These are phyloP conservation scores for Pterostichus madidus DNA, from an alignment of 2,888 invertebrate genomes.

Conservation along the genomic window DNA sequence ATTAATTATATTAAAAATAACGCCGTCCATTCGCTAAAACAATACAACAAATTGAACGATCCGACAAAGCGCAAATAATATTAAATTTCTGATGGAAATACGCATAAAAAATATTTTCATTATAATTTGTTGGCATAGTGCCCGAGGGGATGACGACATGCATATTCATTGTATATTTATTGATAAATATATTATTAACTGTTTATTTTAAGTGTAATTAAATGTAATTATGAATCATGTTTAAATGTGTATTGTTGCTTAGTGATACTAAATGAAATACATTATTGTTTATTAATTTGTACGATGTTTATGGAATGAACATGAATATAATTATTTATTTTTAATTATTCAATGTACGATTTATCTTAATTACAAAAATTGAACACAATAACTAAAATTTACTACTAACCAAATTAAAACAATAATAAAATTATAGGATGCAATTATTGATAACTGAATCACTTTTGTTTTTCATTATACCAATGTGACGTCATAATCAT, in stretches of 20 bases:
- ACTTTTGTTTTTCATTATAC: no score
- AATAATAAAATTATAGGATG: no score
- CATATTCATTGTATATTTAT: conserved; percentile 33
- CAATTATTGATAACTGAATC: no score
- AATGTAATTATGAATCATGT: conserved; percentile 23
- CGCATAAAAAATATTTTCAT: conserved; percentile 13
- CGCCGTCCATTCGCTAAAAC: conserved; percentile 34
- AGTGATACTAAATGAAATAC: conserved; percentile 18
- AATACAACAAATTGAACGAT: conserved; percentile 25
- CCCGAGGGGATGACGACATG: not conserved
- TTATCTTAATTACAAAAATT: not conserved
- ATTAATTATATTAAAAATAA: conserved; percentile 64
- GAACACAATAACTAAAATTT: no score
- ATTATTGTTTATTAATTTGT: conserved; percentile 44
- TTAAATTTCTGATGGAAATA: not conserved
- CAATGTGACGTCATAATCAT: no score
- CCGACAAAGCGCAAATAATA: not conserved
- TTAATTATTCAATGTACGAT: conserved; percentile 8
- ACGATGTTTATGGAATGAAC: not conserved
- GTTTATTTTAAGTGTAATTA: conserved; percentile 41
- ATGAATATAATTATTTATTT: conserved; percentile 10
- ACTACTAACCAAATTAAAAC: no score
- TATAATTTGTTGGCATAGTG: not conserved
- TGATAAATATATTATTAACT: conserved; percentile 26
- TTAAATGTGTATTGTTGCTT: conserved; percentile 34